Percentiles rank a stretch among this genome's conserved stretches.
Conservation (phyloP, 2,113 vertebrate species). For the Rhipidura dahli region DNA sequence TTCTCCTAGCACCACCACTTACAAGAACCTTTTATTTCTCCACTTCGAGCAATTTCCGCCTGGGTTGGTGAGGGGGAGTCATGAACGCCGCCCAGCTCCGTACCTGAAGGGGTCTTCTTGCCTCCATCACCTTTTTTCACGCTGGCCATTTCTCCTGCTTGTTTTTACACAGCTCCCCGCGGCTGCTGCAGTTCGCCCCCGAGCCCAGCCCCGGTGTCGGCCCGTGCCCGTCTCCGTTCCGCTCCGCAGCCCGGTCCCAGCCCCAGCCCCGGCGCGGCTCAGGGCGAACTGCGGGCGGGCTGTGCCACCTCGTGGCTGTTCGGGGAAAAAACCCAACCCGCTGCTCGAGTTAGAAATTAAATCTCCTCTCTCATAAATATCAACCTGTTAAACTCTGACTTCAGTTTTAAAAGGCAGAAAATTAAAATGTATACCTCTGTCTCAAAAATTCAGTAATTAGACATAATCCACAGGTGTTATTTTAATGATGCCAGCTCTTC, state of each 20-base stretch:
- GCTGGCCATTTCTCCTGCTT: background rate
- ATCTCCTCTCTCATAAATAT: constrained; percentile 29
- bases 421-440: constrained; percentile 30
- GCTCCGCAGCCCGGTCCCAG: rapidly evolving
- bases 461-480: constrained; percentile 46
- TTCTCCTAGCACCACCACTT: background rate
- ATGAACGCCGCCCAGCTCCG: background rate
- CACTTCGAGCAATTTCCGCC: background rate
- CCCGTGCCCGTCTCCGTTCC: background rate
- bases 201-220: background rate
- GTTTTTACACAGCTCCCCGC: background rate
- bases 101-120: background rate
- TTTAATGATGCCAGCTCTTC: constrained; percentile 48
- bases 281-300: background rate
- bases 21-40: background rate
- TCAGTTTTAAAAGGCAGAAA: constrained; percentile 49
- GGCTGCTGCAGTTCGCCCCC: background rate
- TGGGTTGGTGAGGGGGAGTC: background rate
- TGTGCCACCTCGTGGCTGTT: constrained; percentile 66
- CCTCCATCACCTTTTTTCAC: background rate
- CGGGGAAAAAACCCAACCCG: background rate
- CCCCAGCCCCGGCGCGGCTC: background rate
- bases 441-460: constrained; percentile 56
- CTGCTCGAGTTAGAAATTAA: background rate
- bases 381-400: constrained; percentile 63